Base-by-base conservation (phyloP, 2,888 invertebrate genomes). In the Chelonus formosanus region DNA sequence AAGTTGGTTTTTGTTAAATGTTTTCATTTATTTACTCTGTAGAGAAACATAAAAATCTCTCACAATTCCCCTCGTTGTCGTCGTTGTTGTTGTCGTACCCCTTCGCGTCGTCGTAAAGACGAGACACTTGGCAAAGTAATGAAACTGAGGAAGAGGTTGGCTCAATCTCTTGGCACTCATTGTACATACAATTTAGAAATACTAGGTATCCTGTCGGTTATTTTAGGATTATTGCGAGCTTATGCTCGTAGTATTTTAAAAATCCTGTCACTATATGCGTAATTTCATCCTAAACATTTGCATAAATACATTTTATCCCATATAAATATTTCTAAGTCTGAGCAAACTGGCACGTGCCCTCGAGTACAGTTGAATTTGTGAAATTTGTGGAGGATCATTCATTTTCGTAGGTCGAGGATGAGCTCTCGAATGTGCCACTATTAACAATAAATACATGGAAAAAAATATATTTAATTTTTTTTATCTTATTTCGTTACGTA, bases 131-230 rank as follows among this genome's bases (percentile, higher is more conserved):
- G 68, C 68, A 69, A 57, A 68, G 65, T 65, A 52, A 63, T 69
- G 34, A 67, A 61, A 52, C 35, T 50, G 43, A 57, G 54, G 40
- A 36, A 57, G 45, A 65, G 47, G 56, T 65, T 47, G 45, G 66
- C 63, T 20, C 50, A 67, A 74, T 71, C 71, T 73, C 71, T 76
- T 76, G 76, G 76, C 76, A 76, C 70, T 71, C 70, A 74, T 74
- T 76, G 74, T 76, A 73, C 71, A 72, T 74, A 74, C 70, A 70
- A 74, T 74, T 70, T 73, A 74, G 72, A 73, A 74, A 74, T 74
- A 76, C 55, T 20, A 55, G 63, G 63, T 40, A 62, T 68, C 59
- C 65, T 54, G 61, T 66, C 45, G 31, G 67, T 70, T 70, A 71
- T 73, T 73, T 70, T 68, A 60, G 66, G 68, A 72, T 59, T 53